phyloP scores from a whole-genome alignment of 1,140 invertebrate species.

The Drosophila tsacasi region DNA sequence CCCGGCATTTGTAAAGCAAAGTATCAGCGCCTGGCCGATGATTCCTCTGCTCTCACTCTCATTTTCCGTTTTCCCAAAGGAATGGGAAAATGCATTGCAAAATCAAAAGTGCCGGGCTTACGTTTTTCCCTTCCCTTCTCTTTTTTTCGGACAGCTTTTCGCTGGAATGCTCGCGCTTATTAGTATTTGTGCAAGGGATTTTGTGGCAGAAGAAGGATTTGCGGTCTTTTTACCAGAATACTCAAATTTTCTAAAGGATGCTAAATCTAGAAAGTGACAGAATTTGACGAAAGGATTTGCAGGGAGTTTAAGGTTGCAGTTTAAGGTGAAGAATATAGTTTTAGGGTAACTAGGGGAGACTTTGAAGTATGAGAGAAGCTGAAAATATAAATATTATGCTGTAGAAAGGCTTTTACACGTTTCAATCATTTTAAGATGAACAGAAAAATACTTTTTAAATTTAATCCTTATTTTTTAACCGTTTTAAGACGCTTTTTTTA shows the following conservation, averaged over 20 bases:
- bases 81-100: constrained; percentile 10
- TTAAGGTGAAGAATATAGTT: neutral
- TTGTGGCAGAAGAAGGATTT: constrained; percentile 38
- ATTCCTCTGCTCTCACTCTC: constrained; percentile 20
- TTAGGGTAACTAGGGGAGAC: neutral
- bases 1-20: constrained; percentile 19
- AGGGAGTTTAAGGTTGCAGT: neutral
- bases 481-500: too few species aligned
- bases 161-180: constrained; percentile 36
- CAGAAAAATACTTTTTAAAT: too few species aligned
- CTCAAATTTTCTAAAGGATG: neutral
- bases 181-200: constrained; percentile 55
- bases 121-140: neutral
- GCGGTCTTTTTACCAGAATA: constrained; percentile 18
- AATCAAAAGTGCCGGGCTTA: constrained; percentile 29
- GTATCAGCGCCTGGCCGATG: constrained; percentile 18
- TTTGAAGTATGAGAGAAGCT: neutral
- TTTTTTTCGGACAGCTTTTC: constrained; percentile 38
- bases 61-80: constrained; percentile 6
- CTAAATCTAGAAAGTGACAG: constrained; percentile 1
- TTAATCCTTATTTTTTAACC: too few species aligned
- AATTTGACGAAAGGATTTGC: neutral
- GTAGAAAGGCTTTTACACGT: too few species aligned
- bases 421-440: too few species aligned
- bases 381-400: neutral